These are phyloP conservation scores for Myotis vivesi DNA, from an alignment of 2,797 vertebrate species.

Conservation along the genomic window DNA sequence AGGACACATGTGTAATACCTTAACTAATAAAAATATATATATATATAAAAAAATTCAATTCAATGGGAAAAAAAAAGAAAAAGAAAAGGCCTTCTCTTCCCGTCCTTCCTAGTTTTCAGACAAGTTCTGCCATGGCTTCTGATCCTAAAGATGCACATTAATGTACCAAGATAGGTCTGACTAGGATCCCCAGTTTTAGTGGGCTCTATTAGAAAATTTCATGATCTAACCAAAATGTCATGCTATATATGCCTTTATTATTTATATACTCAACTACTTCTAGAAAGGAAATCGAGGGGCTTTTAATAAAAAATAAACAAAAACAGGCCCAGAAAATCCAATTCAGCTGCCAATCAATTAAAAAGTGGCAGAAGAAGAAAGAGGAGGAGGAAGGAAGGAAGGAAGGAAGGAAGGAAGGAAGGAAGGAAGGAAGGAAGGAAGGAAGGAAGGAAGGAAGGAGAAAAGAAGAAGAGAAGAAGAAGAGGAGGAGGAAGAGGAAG, in stretches of 20 bases:
- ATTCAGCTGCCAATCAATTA: not conserved
- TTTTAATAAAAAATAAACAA: not conserved
- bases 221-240: not conserved
- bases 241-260: not conserved
- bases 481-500: not conserved
- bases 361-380: not conserved
- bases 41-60: too few species aligned
- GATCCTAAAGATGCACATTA: not conserved
- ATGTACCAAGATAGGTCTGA: not conserved
- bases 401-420: too few species aligned
- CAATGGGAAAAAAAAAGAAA: too few species aligned
- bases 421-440: too few species aligned
- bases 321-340: not conserved
- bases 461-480: too few species aligned
- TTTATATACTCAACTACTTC: conserved; percentile 20
- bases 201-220: not conserved
- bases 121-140: not conserved
- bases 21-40: too few species aligned
- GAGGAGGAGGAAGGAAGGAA: too few species aligned
- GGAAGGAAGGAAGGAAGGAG: too few species aligned
- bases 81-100: not conserved
- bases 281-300: not conserved
- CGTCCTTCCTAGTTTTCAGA: not conserved
- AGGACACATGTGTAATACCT: too few species aligned
- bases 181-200: not conserved